Evolutionary conservation across 2,797 vertebrate genomes (phyloP).

Genomic region (Notoglanidium macrostoma): DNA sequence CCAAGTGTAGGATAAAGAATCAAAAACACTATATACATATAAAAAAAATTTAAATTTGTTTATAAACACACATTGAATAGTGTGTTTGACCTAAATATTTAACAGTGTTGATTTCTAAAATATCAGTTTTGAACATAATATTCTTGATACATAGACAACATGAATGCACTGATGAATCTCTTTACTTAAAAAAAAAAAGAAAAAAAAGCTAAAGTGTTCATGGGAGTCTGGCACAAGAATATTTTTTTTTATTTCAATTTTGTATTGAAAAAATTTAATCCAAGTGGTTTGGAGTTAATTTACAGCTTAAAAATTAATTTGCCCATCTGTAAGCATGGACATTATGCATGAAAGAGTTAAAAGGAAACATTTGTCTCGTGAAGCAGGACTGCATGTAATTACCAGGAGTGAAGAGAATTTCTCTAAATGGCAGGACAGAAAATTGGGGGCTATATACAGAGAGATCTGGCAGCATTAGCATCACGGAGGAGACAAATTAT

Average conservation of each 20-base stretch:
- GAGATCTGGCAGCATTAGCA: constrained; percentile 44
- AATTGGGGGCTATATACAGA: constrained; percentile 34
- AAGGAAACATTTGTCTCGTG: constrained; percentile 30
- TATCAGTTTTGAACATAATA: not conserved
- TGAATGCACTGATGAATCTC: not conserved
- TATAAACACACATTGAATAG: not conserved
- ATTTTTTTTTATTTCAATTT: not conserved
- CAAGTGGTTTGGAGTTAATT: not conserved
- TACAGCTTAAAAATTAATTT: not conserved
- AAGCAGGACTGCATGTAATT: constrained; percentile 20
- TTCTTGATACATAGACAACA: not conserved
- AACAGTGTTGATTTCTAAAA: not conserved
- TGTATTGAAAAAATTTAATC: not conserved
- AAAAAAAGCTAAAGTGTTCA: not conserved
- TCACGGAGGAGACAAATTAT: constrained; percentile 48
- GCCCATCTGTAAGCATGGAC: not conserved
- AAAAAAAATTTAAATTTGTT: not conserved
- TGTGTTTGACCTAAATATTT: not conserved
- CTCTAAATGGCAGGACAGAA: constrained; percentile 38
- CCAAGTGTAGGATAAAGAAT: not conserved
- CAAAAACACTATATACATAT: not conserved
- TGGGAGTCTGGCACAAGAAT: not conserved
- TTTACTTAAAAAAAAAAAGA: not conserved
- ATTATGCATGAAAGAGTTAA: not conserved
- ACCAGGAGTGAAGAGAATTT: constrained; percentile 43